Evolutionary conservation across 2,888 invertebrate species (phyloP).

Genomic region (Cosmopolites sordidus): DNA sequence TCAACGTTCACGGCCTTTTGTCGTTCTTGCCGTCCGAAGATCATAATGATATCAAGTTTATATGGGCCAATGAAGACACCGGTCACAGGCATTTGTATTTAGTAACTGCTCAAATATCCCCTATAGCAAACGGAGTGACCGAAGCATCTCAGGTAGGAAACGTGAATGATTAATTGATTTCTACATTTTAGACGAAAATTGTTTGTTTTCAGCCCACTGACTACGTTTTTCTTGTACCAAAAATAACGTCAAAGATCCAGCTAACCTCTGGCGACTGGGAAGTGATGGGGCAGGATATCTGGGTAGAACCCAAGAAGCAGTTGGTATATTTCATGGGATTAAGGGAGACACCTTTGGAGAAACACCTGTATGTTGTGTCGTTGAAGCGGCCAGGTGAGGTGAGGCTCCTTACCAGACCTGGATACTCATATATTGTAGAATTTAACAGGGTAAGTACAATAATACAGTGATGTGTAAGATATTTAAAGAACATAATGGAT

Average conservation of each 20-base stretch:
- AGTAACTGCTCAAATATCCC: slow-evolving; percentile 60
- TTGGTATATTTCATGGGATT: slow-evolving; percentile 89
- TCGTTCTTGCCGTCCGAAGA: slow-evolving; percentile 66
- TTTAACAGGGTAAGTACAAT: slow-evolving; percentile 77
- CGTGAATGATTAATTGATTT: not conserved
- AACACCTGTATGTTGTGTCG: slow-evolving; percentile 85
- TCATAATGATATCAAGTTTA: slow-evolving; percentile 53
- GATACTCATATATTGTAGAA: slow-evolving; percentile 80
- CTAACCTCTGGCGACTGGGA: slow-evolving; percentile 93
- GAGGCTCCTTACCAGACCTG: slow-evolving; percentile 72
- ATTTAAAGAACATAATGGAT: no score
- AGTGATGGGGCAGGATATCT: slow-evolving; percentile 77
- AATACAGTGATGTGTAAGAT: no score
- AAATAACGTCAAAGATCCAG: slow-evolving; percentile 65
- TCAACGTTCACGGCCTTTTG: slow-evolving; percentile 88
- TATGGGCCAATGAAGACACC: slow-evolving; percentile 91
- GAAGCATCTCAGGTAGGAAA: slow-evolving; percentile 37
- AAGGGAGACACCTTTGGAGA: slow-evolving; percentile 86
- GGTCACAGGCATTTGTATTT: slow-evolving; percentile 86
- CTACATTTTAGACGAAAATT: not conserved
- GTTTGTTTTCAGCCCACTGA: slow-evolving; percentile 43
- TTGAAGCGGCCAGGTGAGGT: slow-evolving; percentile 67
- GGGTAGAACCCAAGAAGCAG: slow-evolving; percentile 76
- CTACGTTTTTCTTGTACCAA: slow-evolving; percentile 54
- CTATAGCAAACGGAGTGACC: slow-evolving; percentile 54